These are phyloP conservation scores for Acanthornis magna DNA, from an alignment of 2,797 vertebrate genomes.

Conservation along the genomic window DNA sequence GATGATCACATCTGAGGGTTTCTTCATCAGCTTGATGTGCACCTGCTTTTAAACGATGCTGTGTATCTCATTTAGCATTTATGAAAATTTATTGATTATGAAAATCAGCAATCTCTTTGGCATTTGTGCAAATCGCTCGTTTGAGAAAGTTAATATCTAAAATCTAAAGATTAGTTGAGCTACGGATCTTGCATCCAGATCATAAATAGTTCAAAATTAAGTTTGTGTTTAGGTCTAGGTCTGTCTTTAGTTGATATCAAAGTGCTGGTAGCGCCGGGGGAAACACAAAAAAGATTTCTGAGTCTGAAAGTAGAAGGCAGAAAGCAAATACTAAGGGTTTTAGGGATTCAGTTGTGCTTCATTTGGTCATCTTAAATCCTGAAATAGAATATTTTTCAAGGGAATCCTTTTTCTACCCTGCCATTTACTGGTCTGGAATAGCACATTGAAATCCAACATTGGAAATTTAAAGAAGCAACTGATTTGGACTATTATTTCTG, in stretches of 20 bases:
- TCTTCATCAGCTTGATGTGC: background rate
- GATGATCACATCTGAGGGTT: background rate
- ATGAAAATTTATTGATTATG: background rate
- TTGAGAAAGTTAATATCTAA: background rate
- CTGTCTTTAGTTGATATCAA: background rate
- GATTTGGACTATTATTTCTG: background rate
- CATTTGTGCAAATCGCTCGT: background rate
- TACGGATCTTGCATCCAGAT: background rate
- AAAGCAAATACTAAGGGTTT: background rate
- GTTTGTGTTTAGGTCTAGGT: background rate
- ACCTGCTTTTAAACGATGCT: background rate
- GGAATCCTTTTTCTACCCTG: background rate
- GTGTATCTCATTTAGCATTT: background rate
- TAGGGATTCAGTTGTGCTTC: background rate
- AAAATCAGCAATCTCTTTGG: background rate
- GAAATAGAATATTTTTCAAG: background rate
- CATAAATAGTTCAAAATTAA: background rate
- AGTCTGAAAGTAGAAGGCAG: background rate
- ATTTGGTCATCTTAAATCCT: background rate
- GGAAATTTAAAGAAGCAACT: background rate
- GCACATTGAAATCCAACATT: background rate
- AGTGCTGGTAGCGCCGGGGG: background rate
- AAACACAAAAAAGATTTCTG: background rate
- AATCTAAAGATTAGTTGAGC: background rate
- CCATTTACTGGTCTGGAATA: background rate